These are phyloP conservation scores for Stegana nigrithorax DNA, from an alignment of 2,888 invertebrate species.

Conservation along the genomic window DNA sequence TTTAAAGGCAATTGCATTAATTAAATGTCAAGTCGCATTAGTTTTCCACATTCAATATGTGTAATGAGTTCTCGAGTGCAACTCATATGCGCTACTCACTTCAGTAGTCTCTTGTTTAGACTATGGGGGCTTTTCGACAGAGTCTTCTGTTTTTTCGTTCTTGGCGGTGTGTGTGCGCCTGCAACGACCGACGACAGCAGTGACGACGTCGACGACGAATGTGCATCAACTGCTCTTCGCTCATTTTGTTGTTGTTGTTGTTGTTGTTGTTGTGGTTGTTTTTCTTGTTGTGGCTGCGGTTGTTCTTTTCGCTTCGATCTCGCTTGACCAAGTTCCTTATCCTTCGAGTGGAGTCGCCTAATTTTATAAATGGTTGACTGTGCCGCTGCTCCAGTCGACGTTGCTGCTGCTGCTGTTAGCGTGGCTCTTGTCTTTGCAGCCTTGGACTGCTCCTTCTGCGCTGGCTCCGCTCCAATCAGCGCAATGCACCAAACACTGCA, in stretches of 20 bases:
- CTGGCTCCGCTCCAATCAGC: background rate
- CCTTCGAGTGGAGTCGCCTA: conserved; percentile 48
- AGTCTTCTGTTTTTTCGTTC: conserved; percentile 44
- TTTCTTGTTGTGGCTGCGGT: conserved; percentile 25
- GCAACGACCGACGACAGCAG: background rate
- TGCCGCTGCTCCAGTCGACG: conserved; percentile 41
- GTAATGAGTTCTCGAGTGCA: no score
- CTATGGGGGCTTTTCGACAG: conserved; percentile 56
- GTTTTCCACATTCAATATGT: no score
- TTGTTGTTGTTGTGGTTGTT: conserved; percentile 22
- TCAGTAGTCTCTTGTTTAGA: conserved; percentile 64
- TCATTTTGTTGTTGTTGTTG: conserved; percentile 28
- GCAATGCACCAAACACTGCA: conserved; percentile 58
- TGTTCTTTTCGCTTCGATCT: no score
- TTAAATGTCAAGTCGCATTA: background rate
- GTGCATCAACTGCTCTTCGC: background rate
- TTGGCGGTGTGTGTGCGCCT: conserved; percentile 29
- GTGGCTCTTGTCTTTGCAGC: conserved; percentile 19
- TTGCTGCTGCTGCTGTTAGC: conserved; percentile 27
- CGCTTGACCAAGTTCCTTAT: conserved; percentile 32
- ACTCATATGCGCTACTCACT: conserved; percentile 50
- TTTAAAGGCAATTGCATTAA: conserved; percentile 10
- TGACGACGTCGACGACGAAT: background rate
- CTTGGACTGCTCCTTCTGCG: conserved; percentile 30
- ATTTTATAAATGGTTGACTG: conserved; percentile 53